Evolutionary conservation across 1,140 invertebrate genomes (phyloP), one percentile per base, ranked within the genome.

Genomic region (Hestina assimilis): DNA sequence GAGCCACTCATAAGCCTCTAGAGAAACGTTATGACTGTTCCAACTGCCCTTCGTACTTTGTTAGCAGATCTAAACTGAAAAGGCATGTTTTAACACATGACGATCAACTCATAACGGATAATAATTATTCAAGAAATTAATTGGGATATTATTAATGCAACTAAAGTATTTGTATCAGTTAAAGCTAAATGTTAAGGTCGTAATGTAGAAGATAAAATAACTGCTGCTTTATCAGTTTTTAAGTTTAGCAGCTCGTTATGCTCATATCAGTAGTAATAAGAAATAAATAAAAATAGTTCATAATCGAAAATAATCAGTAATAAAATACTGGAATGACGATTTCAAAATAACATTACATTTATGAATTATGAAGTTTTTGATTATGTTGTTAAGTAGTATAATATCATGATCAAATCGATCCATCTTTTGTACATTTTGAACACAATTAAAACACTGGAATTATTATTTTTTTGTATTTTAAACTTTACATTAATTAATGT

Each of bases 261-360:
- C 66, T 0, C 80, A 83, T 51, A 59, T 76, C 12, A 73, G 60
- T n/a, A n/a, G n/a, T n/a, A n/a, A n/a, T n/a, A n/a, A n/a, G n/a
- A n/a, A n/a, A n/a, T n/a, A n/a, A n/a, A n/a, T n/a, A n/a, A n/a
- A n/a, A 14, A 38, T 63, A 9, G 74, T 75, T 7, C 80, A 83
- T 59, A 71, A 65, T 6, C 61, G 40, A 46, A 69, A 56, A 35
- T 72, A 47, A 24, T n/a, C n/a, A n/a, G n/a, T n/a, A n/a, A n/a
- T n/a, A n/a, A n/a, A n/a, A n/a, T n/a, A n/a, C n/a, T n/a, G n/a
- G n/a, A n/a, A n/a, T n/a, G n/a, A n/a, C n/a, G n/a, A n/a, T n/a
- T n/a, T n/a, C n/a, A n/a, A n/a, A n/a, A n/a, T n/a, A n/a, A n/a
- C n/a, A n/a, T n/a, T n/a, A n/a, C n/a, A n/a, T n/a, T n/a, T n/a